phyloP scores from a whole-genome alignment of 1,140 invertebrate species.

The Papilio polyxenes region DNA sequence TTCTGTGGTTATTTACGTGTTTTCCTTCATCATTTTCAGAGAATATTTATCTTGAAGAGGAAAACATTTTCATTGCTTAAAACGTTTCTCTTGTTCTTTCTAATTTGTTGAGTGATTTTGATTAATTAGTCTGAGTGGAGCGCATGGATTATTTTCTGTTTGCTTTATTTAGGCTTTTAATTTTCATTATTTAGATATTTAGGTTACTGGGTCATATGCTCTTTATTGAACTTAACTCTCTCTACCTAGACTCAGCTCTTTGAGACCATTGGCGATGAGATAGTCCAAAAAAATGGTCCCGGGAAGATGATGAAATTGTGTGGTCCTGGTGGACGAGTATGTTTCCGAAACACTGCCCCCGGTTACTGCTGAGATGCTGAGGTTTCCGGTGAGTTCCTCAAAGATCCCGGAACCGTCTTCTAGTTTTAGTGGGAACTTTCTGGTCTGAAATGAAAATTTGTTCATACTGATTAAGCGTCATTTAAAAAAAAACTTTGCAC shows the following conservation, averaged over 20 bases:
- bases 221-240: background rate
- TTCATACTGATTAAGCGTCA: no score
- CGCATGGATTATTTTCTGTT: background rate
- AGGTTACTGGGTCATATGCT: background rate
- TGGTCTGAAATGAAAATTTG: no score
- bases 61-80: slow-evolving; percentile 26
- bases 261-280: no score
- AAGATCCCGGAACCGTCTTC: no score
- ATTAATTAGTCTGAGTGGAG: slow-evolving; percentile 22
- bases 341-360: no score
- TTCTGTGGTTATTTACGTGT: background rate
- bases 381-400: no score
- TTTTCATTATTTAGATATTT: slow-evolving; percentile 2
- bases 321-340: no score
- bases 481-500: background rate
- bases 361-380: no score
- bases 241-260: no score
- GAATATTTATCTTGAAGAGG: slow-evolving; percentile 16
- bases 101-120: slow-evolving; percentile 26
- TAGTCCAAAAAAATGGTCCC: no score
- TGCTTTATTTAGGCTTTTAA: slow-evolving; percentile 15
- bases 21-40: slow-evolving; percentile 9
- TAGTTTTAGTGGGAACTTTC: no score
- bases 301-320: no score
- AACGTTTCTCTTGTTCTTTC: slow-evolving; percentile 16